A percentile compares a stretch with the other conserved stretches of the same genome.
phyloP scores from a whole-genome alignment of 2,797 vertebrate species.

The Myoxocephalus aenaeus region DNA sequence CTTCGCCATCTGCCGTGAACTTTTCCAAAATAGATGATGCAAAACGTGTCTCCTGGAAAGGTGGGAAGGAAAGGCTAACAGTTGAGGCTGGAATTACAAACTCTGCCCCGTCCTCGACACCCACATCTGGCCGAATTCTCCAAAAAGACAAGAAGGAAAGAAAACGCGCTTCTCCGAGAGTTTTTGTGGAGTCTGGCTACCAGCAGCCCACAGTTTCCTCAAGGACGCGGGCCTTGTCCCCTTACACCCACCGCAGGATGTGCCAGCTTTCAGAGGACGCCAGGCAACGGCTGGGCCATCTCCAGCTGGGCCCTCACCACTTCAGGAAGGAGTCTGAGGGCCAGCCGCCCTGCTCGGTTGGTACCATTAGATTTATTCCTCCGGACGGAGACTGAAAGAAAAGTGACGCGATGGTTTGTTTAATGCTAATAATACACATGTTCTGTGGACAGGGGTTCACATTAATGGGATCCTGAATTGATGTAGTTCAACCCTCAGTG shows the following conservation, averaged over 20 bases:
- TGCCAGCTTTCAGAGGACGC: constrained; percentile 92
- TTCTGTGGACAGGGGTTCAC: constrained; percentile 43
- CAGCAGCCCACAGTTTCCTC: constrained; percentile 93
- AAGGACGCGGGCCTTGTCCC: constrained; percentile 90
- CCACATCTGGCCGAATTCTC: constrained; percentile 6
- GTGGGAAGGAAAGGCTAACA: constrained; percentile 28
- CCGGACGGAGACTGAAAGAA: constrained; percentile 15
- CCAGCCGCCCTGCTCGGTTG: constrained; percentile 91
- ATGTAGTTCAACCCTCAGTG: constrained; percentile 61
- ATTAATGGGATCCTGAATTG: constrained; percentile 57
- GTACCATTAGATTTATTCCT: constrained; percentile 34
- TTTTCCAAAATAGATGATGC: constrained; percentile 14
- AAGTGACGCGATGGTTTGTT: constrained; percentile 20
- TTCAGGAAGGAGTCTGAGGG: constrained; percentile 91
- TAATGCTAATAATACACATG: constrained; percentile 43
- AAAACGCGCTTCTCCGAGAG: not conserved
- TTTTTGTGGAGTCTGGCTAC: constrained; percentile 77
- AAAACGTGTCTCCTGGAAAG: constrained; percentile 26
- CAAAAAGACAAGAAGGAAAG: constrained; percentile 25
- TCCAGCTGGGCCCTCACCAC: constrained; percentile 92
- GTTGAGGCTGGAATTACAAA: constrained; percentile 19
- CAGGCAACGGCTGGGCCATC: constrained; percentile 89
- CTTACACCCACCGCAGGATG: constrained; percentile 96
- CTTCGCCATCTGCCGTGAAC: constrained; percentile 1
- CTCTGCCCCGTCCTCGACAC: constrained; percentile 17